Percentiles rank a stretch among this genome's conserved stretches.
Evolutionary conservation across 2,113 vertebrate species (phyloP).

Genomic region (Mormyrus lacerda): DNA sequence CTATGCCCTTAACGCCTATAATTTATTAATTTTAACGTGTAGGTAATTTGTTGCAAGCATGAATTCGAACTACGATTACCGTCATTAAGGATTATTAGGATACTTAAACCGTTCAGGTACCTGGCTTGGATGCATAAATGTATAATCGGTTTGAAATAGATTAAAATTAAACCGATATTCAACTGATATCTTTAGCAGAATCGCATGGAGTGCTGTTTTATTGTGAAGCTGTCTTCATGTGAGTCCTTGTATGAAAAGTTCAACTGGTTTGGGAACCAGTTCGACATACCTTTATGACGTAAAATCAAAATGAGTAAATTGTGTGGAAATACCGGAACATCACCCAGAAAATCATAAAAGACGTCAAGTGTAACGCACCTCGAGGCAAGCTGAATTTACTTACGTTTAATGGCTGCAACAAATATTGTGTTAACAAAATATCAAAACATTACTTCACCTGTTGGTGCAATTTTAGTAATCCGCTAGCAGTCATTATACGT

Average conservation of each 20-base stretch:
- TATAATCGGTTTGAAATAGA: neutral
- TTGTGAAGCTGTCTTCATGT: neutral
- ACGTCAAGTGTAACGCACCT: too few relatives aligned
- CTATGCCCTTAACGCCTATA: neutral
- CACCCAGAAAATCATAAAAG: neutral
- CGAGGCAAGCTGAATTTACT: neutral
- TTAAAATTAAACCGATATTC: neutral
- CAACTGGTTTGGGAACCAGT: neutral
- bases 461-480: neutral
- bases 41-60: neutral
- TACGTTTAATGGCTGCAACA: neutral
- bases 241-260: neutral
- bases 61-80: neutral
- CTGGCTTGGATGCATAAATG: neutral
- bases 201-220: neutral
- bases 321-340: neutral
- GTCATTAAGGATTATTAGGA: neutral
- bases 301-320: conserved; percentile 1
- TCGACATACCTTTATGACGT: neutral
- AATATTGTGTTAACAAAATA: neutral
- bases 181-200: neutral
- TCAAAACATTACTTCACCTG: neutral
- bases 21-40: neutral
- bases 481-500: neutral
- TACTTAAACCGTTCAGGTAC: neutral